Percentiles rank a stretch among this genome's conserved stretches.
phyloP scores from a whole-genome alignment of 2,113 vertebrate species.

The Cariama cristata region DNA sequence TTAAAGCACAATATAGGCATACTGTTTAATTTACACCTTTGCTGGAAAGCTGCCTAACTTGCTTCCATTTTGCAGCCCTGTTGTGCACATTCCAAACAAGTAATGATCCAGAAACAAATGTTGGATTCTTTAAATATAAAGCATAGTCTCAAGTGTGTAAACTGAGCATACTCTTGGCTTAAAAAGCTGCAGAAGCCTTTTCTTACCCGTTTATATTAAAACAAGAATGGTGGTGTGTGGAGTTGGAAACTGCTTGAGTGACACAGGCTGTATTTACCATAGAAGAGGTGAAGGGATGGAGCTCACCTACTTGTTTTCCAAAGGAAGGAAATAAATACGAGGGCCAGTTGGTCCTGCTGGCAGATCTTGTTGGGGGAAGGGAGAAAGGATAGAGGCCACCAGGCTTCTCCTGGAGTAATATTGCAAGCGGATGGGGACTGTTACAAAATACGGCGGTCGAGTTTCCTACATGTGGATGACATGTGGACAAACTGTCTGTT shows the following conservation, averaged over 20 bases:
- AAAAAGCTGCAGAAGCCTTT: not conserved
- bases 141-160: not conserved
- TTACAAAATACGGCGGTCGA: not conserved
- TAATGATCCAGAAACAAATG: not conserved
- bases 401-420: not conserved
- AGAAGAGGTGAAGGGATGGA: not conserved
- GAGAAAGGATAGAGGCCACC: not conserved
- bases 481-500: not conserved
- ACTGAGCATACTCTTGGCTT: not conserved
- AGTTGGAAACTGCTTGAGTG: not conserved
- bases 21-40: not conserved
- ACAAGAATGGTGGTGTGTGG: not conserved
- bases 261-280: not conserved
- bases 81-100: not conserved
- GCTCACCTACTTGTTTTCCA: not conserved
- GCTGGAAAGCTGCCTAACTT: not conserved
- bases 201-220: not conserved
- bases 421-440: not conserved
- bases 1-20: not conserved
- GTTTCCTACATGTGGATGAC: not conserved
- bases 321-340: not conserved
- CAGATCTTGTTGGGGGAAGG: not conserved
- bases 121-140: not conserved
- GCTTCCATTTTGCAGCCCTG: not conserved
- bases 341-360: not conserved